Evolutionary conservation across 2,113 vertebrate species (phyloP), one percentile per base, ranked within the genome.

Genomic region (Entomyzon cyanotis): DNA sequence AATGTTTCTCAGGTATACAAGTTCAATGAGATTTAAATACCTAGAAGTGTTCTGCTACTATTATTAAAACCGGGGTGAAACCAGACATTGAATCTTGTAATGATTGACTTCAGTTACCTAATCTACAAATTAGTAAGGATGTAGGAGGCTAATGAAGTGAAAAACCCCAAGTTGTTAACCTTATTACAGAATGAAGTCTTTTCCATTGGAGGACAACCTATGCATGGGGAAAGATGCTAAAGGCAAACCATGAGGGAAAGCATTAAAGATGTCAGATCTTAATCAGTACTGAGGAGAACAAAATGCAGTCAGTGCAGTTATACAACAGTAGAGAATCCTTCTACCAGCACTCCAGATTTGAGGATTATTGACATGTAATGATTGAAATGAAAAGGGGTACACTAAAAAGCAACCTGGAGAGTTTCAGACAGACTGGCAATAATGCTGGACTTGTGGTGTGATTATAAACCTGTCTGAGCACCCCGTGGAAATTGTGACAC

Each of bases 381-480:
- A 30, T 8, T 0, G 2, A 60, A 80, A 30, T 0, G 4, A 22
- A 28, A 50, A 82, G 30, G 7, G 6, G 2, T 71, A 23, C 25
- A 2, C n/a, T 60, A 4, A 76, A 73, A 77, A 28, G 15, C 53
- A 76, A 5, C 35, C 42, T 55, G 33, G 42, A 39, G 50, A 31
- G 15, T 41, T 64, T 84, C 69, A 44, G 27, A 41, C 9, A 49
- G 74, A 6, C 33, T 52, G 33, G 18, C 37, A 49, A 9, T 62
- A 42, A 9, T 21, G 14, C 28, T 25, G 5, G 17, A 30, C 21
- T 79, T 33, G 35, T 27, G 46, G 12, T 46, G 35, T 25, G n/a
- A 12, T 31, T 83, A 28, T 15, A 64, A 31, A 19, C 44, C 44
- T 47, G 35, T 10, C 41, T 41, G 63, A 77, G 24, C 53, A 50